Conservation (phyloP, 2,113 vertebrate genomes). For the Phainopepla nitens region DNA sequence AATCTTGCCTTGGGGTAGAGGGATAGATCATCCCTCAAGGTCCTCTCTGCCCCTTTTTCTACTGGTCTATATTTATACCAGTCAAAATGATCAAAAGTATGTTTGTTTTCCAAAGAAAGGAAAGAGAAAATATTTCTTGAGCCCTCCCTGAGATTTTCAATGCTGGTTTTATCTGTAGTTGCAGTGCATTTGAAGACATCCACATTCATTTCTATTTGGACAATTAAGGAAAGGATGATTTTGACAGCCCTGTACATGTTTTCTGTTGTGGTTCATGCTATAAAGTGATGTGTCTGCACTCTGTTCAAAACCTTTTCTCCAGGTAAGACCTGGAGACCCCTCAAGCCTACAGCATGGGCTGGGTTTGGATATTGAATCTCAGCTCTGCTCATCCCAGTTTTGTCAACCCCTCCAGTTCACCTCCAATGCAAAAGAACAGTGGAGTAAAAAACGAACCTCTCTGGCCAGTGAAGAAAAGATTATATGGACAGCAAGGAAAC, state of each 20-base stretch:
- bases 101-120: not conserved
- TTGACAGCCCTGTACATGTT: not conserved
- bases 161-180: not conserved
- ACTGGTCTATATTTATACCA: not conserved
- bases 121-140: not conserved
- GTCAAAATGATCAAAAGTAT: not conserved
- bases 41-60: not conserved
- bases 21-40: not conserved
- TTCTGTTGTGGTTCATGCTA: not conserved
- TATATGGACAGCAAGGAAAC: not conserved
- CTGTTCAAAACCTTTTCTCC: not conserved
- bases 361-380: not conserved
- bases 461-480: not conserved
- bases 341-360: fast-evolving
- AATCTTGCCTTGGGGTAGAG: not conserved
- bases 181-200: not conserved
- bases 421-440: not conserved
- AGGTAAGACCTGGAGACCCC: not conserved
- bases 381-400: not conserved
- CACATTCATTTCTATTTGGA: not conserved
- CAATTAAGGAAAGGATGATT: not conserved
- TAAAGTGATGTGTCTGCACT: not conserved
- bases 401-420: not conserved
- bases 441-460: not conserved
- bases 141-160: not conserved